phyloP scores from a whole-genome alignment of 2,888 invertebrate genomes.

The Drosophila lutescens region DNA sequence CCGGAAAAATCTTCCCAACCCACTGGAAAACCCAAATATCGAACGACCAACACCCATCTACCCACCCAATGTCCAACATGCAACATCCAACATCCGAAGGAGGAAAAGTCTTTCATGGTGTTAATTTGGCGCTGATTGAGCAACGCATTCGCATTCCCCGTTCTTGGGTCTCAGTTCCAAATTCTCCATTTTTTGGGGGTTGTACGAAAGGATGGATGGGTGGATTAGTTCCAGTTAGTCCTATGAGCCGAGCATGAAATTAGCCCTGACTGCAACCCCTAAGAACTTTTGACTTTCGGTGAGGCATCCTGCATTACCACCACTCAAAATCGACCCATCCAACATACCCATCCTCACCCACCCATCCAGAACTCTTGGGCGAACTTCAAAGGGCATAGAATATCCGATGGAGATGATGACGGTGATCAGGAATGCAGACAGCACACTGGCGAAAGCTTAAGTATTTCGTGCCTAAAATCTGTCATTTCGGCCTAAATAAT shows the following conservation, averaged over 20 bases:
- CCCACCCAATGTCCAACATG: neutral
- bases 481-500: conserved; percentile 14
- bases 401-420: conserved; percentile 24
- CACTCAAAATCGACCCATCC: conserved; percentile 3
- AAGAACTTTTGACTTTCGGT: conserved; percentile 38
- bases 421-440: conserved; percentile 31
- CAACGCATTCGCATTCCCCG: conserved; percentile 45
- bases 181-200: conserved; percentile 11
- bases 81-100: neutral
- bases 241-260: conserved; percentile 34
- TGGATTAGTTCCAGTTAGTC: conserved; percentile 42
- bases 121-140: conserved; percentile 77
- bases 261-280: conserved; percentile 35
- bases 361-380: conserved; percentile 2
- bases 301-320: conserved; percentile 12
- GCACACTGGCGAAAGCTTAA: conserved; percentile 24
- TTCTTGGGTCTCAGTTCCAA: neutral
- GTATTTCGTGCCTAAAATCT: conserved; percentile 29
- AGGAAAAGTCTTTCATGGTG: conserved; percentile 66
- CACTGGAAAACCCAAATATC: conserved; percentile 8
- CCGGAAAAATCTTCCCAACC: conserved; percentile 8
- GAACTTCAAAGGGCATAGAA: conserved; percentile 31
- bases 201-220: conserved; percentile 32
- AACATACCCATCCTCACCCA: neutral
- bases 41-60: conserved; percentile 3